Evolutionary conservation across 2,888 invertebrate genomes (phyloP), one percentile per base, ranked within the genome.

Genomic region (Apamea crenata): DNA sequence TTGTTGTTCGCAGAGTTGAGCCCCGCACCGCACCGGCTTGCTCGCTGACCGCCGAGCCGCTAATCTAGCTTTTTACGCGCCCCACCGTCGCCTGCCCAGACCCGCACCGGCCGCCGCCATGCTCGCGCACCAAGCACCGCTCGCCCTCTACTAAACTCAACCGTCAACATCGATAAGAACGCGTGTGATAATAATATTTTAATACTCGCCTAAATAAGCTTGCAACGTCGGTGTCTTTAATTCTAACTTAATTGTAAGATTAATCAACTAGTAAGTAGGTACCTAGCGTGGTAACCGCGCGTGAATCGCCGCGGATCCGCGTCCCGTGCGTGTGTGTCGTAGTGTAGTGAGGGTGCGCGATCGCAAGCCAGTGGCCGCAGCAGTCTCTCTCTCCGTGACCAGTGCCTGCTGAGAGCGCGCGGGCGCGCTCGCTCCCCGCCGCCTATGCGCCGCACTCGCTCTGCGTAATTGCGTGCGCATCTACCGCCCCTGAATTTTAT

Each of bases 1-100:
- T 97, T 97, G 96, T 97, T 97, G 97, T 97, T 97, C 97, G 96
- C 97, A 97, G 97, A 97, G 95, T 96, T 97, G 96, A 96, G 96
- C 94, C 96, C 96, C 95, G 95, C 96, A 96, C 94, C 95, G 95
- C 96, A 95, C 95, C 97, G 96, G 96, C 96, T 96, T 96, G 94
- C 94, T 96, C 96, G 96, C 96, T 95, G 96, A 95, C 96, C 95
- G 96, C 97, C 96, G 96, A 96, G 96, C 96, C 95, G 97, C 96
- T 97, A 97, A 96, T 95, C 95, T 96, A 94, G 96, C 97, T 97
- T 97, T 95, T 95, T 96, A 94, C 96, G 96, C 96, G 96, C 96
- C 94, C 94, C 94, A 95, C 95, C 95, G 95, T 94, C 95, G 95
- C 95, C 94, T 91, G 94, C 94, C 94, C 95, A 93, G 96, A 93